Evolutionary conservation across 2,888 invertebrate species (phyloP), one percentile per base, ranked within the genome.

Genomic region (Aporophyla nigra): DNA sequence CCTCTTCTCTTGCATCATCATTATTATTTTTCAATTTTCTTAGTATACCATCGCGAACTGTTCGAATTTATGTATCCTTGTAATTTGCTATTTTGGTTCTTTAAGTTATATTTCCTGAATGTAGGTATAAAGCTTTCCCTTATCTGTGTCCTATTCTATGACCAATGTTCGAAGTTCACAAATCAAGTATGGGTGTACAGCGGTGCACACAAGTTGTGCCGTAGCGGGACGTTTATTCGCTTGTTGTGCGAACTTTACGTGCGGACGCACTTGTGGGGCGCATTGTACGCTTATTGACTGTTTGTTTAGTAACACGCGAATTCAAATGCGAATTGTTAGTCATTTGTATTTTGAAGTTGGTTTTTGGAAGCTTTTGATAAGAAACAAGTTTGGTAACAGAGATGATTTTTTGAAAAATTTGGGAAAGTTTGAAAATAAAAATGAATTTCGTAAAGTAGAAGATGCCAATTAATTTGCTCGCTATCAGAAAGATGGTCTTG

Each of bases 171-270:
- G 88, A 90, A 92, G 90, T 93, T 93, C 85, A 86, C 88, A 86
- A 92, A 93, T 94, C 92, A 92, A 87, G 90, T 91, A 91, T 91
- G 89, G 89, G 87, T 88, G 91, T 90, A 87, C 82, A 85, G 77
- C 62, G 65, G 78, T 78, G 87, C 86, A 88, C 87, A 76, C 81
- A 91, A 92, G 91, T 93, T 92, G 88, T 87, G 86, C 86, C 78
- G 87, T 90, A 85, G 90, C 85, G 91, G 91, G 90, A 92, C 91
- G 91, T 92, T 92, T 90, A 92, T 91, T 81, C 87, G 90, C 87
- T 90, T 91, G 91, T 89, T 90, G 82, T 86, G 72, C 62, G 49
- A 89, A 90, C 89, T 90, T 87, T 86, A 65, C 65, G 27, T 85
- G 65, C 71, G 49, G 74, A 72, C 85, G 81, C 79, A 85, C 83